Base-by-base conservation (phyloP, 2,797 vertebrate genomes). In the Chrysocyon brachyurus region DNA sequence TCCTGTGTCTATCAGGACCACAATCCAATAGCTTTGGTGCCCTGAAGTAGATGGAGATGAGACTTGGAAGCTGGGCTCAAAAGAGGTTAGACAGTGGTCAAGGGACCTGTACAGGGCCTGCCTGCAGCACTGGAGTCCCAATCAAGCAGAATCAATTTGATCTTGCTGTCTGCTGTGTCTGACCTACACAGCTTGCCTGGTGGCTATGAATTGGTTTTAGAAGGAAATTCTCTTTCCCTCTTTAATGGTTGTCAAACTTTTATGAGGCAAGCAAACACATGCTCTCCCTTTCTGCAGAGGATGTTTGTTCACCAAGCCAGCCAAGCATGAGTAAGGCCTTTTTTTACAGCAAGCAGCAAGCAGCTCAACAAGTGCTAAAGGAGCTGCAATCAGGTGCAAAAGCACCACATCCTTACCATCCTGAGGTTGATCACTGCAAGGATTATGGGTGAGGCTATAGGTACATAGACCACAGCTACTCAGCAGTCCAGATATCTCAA, bases 201-300 rank as follows among this genome's bases (percentile, higher is more conserved):
- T 59, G 79, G 26, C 92, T 90, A 54, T 12, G 56, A 84, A 26
- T 21, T 78, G 15, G n/a, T 93, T 77, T 54, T 33, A 56, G 66
- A 31, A 86, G 96, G 17, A 92, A 64, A 57, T 5, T 46, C 3
- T 59, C 9, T 93, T 92, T 90, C 22, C 21, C 26, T 79, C 24
- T 75, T 91, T 64, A 87, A 86, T 28, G 6, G 19, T 26, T n/a
- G 56, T 12, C 87, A 85, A 92, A 49, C 10, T 21, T 68, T 17
- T 66, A 70, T 83, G 49, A 81, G 78, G 33, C 40, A 46, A 46
- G 31, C 28, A 81, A 66, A 72, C 11, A 28, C 11, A 17, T 1
- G 8, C 6, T 31, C 33, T 68, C 24, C 28, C 8, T 77, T 7
- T 56, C 16, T 83, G 19, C 14, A 61, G 33, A 88, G 88, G 21